Base-by-base conservation (phyloP, 1,140 invertebrate species). In the Latrodectus geometricus region DNA sequence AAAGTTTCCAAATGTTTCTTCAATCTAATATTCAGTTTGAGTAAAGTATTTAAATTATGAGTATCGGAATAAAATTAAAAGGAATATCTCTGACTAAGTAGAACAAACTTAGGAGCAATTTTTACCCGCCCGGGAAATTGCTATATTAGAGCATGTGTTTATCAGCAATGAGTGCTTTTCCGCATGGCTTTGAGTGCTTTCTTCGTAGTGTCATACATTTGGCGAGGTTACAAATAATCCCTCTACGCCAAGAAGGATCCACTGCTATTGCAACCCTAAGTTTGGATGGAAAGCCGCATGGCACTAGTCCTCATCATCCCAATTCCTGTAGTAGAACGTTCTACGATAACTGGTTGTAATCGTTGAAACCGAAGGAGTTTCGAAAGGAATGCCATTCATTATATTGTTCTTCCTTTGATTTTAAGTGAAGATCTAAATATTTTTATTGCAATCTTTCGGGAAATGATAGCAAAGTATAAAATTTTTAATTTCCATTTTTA, bases 231-330 rank as follows among this genome's bases (percentile, higher is more conserved):
- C 2, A 15, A 83, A 49, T 54, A n/a, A 9, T 20, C 23, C 15
- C 17, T 11, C 17, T 4, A 14, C 73, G 82, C 82, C 82, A 84
- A 68, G 56, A 21, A 61, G 17, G 61, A 84, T 75, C 73, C n/a
- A 50, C 12, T 56, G 4, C n/a, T 52, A 14, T 35, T 48, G 52
- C 73, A 84, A 84, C 82, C 82, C 82, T 84, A 21, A 20, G 48
- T 23, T 84, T 76, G 73, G 73, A 61, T n/a, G 72, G 72, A 84
- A 84, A 84, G 82, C 61, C 82, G 82, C 82, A 84, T 84, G 82
- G 82, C 74, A 84, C 82, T 76, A 84, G 82, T 76, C 70, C 76
- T 84, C 82, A 75, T 21, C 82, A 76, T 84, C 82, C 73, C 68
- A 84, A 84, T 68, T 75, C 82, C 82, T 35, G 21, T 61, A 54